phyloP scores from a whole-genome alignment of 35 echinoderm and acorn worm genomes.

The Eucidaris tribuloides region DNA sequence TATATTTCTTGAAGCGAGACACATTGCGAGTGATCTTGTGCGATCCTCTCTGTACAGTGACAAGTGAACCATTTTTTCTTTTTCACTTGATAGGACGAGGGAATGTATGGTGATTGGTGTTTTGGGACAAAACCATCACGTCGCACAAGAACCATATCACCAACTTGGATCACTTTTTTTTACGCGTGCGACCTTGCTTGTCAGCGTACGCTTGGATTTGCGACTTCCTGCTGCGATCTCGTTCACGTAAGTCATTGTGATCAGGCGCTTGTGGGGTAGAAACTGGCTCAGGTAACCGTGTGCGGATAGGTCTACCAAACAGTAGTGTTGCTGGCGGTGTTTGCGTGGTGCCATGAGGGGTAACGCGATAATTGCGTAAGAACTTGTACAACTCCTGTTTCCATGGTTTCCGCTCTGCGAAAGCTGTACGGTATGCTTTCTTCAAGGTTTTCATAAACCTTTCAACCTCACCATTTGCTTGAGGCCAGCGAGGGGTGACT shows the following conservation, averaged over 20 bases:
- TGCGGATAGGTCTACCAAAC: slow-evolving; percentile 27
- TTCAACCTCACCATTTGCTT: slow-evolving; percentile 79
- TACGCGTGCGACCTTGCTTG: neutral
- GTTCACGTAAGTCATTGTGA: neutral
- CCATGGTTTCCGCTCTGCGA: neutral
- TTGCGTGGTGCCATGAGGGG: slow-evolving; percentile 62
- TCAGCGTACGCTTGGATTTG: neutral
- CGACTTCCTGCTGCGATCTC: neutral
- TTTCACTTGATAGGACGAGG: neutral
- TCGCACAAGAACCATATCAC: slow-evolving; percentile 20
- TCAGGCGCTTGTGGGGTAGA: neutral
- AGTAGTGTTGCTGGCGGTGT: slow-evolving; percentile 52
- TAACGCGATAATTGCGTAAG: slow-evolving; percentile 63
- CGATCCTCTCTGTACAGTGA: neutral
- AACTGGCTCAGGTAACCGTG: slow-evolving; percentile 27
- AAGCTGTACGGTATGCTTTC: slow-evolving; percentile 44
- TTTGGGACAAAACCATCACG: neutral
- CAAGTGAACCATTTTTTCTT: neutral
- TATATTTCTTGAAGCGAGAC: slow-evolving; percentile 31
- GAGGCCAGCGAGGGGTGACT: slow-evolving; percentile 65
- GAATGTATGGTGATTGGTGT: slow-evolving; percentile 5
- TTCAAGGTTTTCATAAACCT: slow-evolving; percentile 73
- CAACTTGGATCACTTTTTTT: neutral
- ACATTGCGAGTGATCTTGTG: slow-evolving; percentile 19
- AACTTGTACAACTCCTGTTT: slow-evolving; percentile 51